A percentile compares a stretch with the other conserved stretches of the same genome.
These are phyloP conservation scores for Lamprologus lemairii DNA, from an alignment of 2,113 vertebrate genomes.

Conservation along the genomic window DNA sequence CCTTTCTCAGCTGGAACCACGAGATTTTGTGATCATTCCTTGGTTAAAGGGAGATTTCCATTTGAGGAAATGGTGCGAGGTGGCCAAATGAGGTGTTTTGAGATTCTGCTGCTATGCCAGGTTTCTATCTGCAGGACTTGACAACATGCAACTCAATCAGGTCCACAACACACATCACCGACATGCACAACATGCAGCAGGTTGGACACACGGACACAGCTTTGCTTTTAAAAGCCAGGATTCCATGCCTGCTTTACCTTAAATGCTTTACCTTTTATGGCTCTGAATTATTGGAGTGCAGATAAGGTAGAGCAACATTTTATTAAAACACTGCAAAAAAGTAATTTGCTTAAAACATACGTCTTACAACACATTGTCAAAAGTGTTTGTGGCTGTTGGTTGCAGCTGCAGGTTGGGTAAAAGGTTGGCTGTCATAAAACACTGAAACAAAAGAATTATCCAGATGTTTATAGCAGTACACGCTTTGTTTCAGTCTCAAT, in stretches of 20 bases:
- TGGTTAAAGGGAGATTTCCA: not conserved
- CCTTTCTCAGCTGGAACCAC: not conserved
- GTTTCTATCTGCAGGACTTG: not conserved
- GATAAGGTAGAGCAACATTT: not conserved
- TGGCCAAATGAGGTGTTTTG: conserved; percentile 2
- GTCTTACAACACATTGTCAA: not conserved
- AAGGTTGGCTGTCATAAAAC: not conserved
- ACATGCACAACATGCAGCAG: not conserved
- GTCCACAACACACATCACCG: conserved; percentile 4
- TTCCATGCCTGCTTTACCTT: conserved; percentile 6
- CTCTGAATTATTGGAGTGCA: not conserved
- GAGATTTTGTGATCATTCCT: not conserved
- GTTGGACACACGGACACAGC: not conserved
- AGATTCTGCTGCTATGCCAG: not conserved
- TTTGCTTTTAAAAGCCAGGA: conserved; percentile 19
- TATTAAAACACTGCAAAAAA: not conserved
- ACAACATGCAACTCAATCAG: not conserved
- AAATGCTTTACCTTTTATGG: not conserved
- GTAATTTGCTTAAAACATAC: not conserved
- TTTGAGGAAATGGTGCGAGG: not conserved
- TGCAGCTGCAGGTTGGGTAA: not conserved
- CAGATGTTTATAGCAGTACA: not conserved
- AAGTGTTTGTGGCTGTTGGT: not conserved
- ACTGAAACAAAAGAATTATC: not conserved
- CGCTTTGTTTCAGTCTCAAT: not conserved